Evolutionary conservation across 2,113 vertebrate species (phyloP).

Genomic region (Saguinus imperator): DNA sequence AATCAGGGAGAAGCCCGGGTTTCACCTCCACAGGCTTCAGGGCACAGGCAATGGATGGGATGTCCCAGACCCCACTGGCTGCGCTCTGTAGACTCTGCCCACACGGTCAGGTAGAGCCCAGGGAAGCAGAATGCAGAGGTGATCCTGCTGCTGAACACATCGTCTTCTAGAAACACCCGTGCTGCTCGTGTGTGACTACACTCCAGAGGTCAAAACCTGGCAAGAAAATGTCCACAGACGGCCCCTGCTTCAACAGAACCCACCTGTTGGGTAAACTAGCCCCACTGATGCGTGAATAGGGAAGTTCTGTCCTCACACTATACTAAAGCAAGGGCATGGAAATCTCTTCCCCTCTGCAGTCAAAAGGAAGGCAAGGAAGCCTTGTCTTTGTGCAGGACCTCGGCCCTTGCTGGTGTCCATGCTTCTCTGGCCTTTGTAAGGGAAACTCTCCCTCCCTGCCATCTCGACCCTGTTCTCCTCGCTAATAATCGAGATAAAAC

Average conservation of each 20-base stretch:
- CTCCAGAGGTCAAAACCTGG: background rate
- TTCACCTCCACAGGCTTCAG: too few relatives aligned
- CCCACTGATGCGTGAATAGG: accelerated
- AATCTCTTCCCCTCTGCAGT: accelerated
- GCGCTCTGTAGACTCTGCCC: background rate
- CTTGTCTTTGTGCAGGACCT: background rate
- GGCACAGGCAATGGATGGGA: accelerated
- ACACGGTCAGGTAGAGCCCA: background rate
- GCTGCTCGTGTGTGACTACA: accelerated
- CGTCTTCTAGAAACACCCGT: accelerated
- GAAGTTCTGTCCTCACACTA: background rate
- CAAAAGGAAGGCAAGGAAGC: accelerated
- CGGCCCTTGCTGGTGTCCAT: too few relatives aligned
- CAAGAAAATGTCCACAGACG: background rate
- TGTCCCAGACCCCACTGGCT: accelerated
- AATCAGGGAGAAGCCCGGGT: background rate
- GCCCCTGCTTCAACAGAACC: background rate
- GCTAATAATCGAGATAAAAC: accelerated
- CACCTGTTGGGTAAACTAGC: accelerated
- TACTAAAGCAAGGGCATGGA: background rate
- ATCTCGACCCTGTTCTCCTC: background rate
- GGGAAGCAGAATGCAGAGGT: background rate
- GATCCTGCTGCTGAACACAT: too few relatives aligned
- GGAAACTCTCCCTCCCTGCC: accelerated
- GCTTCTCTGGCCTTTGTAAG: background rate